Evolutionary conservation across 2,113 vertebrate genomes (phyloP), one percentile per base, ranked within the genome.

Genomic region (Brachirus orientalis): DNA sequence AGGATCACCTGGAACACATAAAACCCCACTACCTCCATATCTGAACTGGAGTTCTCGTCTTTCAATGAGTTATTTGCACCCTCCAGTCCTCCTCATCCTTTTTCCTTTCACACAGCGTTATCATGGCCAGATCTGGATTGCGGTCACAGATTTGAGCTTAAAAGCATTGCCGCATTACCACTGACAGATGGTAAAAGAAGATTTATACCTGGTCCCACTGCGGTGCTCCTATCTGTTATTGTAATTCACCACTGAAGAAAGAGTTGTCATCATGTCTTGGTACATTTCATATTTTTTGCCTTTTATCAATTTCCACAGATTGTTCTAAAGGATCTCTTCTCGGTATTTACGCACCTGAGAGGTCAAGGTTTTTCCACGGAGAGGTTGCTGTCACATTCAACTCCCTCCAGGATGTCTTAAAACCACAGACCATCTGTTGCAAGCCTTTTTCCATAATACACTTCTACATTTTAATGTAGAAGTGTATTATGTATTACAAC

Each of bases 161-260:
- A 88, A 90, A 76, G 86, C 75, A 13, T 65, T 18, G 79, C 63
- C 82, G 69, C 86, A 84, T 90, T 86, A 84, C 73, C 63, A 28
- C 58, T 90, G 90, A 90, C 90, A 91, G 80, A 90, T 75, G 73
- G 82, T 82, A 86, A 88, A 84, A 77, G 68, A 74, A 89, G 90
- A 93, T 92, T 91, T 89, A 92, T 90, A 37, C 47, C 59, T 45
- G 46, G 36, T 52, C 85, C 71, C 33, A 73, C 66, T 69, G 52
- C 69, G 50, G 28, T 69, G 43, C 76, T 75, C 43, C 63, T 22
- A 78, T 86, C 89, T 87, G 86, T 82, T 89, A 77, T 70, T 85
- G 63, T 81, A 88, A 90, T 88, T 77, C 82, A 77, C 78, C 61
- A 37, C 72, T 41, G 84, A 69, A 47, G 73, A 77, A 78, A 77